These are phyloP conservation scores for Dromiciops gliroides DNA, from an alignment of 2,113 vertebrate genomes.

Conservation along the genomic window DNA sequence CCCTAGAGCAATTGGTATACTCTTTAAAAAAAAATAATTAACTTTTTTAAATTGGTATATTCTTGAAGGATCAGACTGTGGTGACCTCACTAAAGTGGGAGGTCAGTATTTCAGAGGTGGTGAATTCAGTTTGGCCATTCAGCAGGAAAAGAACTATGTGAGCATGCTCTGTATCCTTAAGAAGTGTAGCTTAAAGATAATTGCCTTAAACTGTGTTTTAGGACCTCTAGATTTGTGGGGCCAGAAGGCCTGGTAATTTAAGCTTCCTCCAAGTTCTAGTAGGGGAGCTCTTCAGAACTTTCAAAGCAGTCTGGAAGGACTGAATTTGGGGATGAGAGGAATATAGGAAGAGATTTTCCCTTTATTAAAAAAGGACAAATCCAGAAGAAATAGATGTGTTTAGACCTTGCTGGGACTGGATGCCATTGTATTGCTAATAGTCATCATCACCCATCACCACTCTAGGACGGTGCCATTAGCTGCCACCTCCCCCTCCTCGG, in stretches of 20 bases:
- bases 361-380: neutral
- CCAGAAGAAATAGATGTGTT: neutral
- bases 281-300: neutral
- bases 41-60: neutral
- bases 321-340: neutral
- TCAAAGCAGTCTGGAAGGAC: neutral
- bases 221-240: neutral
- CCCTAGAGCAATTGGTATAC: neutral
- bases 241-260: neutral
- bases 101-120: neutral
- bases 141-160: neutral
- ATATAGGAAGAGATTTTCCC: neutral
- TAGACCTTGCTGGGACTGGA: neutral
- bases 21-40: too few species aligned
- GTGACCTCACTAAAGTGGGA: neutral
- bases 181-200: neutral
- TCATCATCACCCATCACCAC: neutral
- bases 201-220: neutral
- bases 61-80: neutral
- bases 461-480: neutral
- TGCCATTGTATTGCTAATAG: neutral
- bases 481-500: neutral
- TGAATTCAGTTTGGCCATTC: neutral
- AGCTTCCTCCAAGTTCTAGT: neutral
- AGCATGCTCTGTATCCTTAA: neutral